Evolutionary conservation across 2,888 invertebrate species (phyloP), one percentile per base, ranked within the genome.

Genomic region (Lepidocyrtoides sp.): DNA sequence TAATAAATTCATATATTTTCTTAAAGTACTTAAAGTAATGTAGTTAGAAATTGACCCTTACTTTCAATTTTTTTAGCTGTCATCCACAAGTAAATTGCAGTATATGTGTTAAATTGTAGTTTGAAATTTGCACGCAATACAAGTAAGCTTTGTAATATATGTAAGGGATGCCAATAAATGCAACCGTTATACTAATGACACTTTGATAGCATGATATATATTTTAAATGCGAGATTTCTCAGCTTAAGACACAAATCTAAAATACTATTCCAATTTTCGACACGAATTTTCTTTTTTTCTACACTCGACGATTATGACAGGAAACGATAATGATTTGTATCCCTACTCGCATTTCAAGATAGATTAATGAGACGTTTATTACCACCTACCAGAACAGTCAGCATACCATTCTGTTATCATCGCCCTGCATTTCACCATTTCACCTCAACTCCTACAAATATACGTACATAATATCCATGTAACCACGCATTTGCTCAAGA

Each of bases 321-420:
- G 17, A 41, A 41, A 63, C 26, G 41, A 57, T 36, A 29, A 81
- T 81, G 81, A 60, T 81, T 60, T 60, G 60, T 81, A 60, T 81
- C 12, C 57, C 57, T 12, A 60, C 51, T 60, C 87, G 32, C 48
- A 54, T 83, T 89, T 87, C 75, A n/a, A 81, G 85, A 89, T 84
- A 89, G 89, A 90, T 90, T 90, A 90, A 90, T 90, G 90, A 90
- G 79, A 90, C 77, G 20, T 85, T 89, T 84, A 82, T 36, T 83
- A 54, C 66, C 44, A n/a, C n/a, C n/a, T 41, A 14, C 72, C 4
- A 10, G 26, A 48, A 36, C 85, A 17, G 29, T 23, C 23, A 23
- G 82, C 12, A 17, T 51, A 36, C 17, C 75, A 26, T n/a, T 85
- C 41, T n/a, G n/a, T n/a, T n/a, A 14, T 69, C 14, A 17, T 36